Base-by-base conservation (phyloP, 2,888 invertebrate species). In the Polia nebulosa region DNA sequence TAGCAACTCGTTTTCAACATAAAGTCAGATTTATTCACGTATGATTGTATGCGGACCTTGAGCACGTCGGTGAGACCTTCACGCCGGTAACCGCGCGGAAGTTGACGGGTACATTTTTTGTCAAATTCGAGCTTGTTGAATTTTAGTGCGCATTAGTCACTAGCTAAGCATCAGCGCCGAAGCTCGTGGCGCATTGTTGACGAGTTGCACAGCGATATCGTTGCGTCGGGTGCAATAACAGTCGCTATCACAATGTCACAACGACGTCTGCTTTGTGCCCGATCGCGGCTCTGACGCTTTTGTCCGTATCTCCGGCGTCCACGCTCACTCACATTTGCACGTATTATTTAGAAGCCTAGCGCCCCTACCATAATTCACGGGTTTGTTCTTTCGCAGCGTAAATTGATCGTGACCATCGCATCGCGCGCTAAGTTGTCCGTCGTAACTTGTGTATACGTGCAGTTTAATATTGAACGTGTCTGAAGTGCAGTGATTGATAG, bases 1-100 rank as follows among this genome's bases (percentile, higher is more conserved):
- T 88, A 89, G 77, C 87, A 87, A 92, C 91, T 91, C 87, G 93
- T 93, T 94, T 92, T 92, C 89, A 87, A 89, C 88, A 90, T 92
- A 92, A 94, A 94, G 91, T 94, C 87, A 88, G 92, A 93, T 94
- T 94, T 93, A 94, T 93, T 92, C 92, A 92, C 90, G 92, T 94
- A 94, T 93, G 94, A 94, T 93, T 94, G 93, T 95, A 92, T 92
- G 91, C 92, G 91, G 93, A 95, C 95, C 95, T 95, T 95, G 95
- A 95, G 93, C 92, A 88, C 90, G 90, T 88, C 90, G 89, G 92
- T 90, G 92, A 95, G 95, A 94, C 95, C 95, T 95, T 95, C 95
- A 92, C 93, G 94, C 90, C 91, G 88, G 95, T 95, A 95, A 95
- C 95, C 92, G 95, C 94, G 95, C 95, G 95, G 95, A 95, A 95